Percentiles rank a stretch among this genome's conserved stretches.
Conservation (phyloP, 2,797 vertebrate genomes). For the Alfaro cultratus region DNA sequence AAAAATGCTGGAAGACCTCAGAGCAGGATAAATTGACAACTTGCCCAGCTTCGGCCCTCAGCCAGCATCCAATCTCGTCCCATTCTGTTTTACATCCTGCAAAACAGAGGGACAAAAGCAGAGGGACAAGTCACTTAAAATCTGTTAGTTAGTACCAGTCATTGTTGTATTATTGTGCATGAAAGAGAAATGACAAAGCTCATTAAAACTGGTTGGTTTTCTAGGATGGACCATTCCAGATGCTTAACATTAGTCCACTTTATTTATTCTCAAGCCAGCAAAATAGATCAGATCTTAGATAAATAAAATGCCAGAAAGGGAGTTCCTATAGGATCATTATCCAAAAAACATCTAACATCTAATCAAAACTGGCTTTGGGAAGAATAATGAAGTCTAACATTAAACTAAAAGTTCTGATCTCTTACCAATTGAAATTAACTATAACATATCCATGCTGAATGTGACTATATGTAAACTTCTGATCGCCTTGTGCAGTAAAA, state of each 20-base stretch:
- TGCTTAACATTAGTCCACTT: neutral
- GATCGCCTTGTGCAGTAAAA: neutral
- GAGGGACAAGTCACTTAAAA: neutral
- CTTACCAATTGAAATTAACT: neutral
- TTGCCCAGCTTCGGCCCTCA: constrained; percentile 79
- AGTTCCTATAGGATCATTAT: neutral
- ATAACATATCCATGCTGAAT: neutral
- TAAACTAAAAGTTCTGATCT: neutral
- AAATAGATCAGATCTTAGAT: neutral
- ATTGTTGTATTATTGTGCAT: neutral
- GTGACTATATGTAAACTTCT: neutral
- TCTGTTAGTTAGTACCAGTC: neutral
- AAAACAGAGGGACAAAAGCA: neutral
- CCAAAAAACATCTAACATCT: neutral
- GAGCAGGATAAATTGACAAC: constrained; percentile 85
- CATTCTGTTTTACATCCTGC: constrained; percentile 85
- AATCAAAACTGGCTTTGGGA: neutral
- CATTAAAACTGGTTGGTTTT: neutral
- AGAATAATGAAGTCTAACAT: neutral
- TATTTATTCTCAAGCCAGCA: neutral
- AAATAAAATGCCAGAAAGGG: neutral
- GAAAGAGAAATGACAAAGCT: neutral
- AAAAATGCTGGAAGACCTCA: constrained; percentile 85
- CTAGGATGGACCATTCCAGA: neutral
- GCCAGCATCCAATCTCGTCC: constrained; percentile 88